A percentile compares a stretch with the other conserved stretches of the same genome.
Conservation (phyloP, 2,888 invertebrate species). For the Hipparchia sbordonii region DNA sequence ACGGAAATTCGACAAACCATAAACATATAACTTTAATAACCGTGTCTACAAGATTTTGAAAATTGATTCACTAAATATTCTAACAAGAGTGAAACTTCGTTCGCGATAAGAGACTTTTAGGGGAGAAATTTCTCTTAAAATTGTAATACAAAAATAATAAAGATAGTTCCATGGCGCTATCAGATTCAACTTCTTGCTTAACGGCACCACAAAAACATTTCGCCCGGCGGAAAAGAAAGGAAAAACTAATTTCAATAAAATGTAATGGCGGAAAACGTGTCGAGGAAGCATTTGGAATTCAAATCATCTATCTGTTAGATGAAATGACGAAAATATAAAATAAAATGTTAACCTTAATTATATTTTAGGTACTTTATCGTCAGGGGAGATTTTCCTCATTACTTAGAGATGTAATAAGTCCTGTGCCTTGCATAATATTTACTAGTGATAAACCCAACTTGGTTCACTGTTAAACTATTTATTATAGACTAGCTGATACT, state of each 20-base stretch:
- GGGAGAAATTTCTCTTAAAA: not conserved
- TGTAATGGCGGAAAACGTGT: constrained; percentile 37
- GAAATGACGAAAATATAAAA: constrained; percentile 37
- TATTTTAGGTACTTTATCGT: constrained; percentile 6
- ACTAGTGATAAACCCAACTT: not conserved
- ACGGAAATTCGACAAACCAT: too few relatives aligned
- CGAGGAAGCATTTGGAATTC: constrained; percentile 38
- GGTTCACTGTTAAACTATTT: not conserved
- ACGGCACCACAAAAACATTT: constrained; percentile 29
- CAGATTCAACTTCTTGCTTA: constrained; percentile 22
- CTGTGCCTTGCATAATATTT: constrained; percentile 5
- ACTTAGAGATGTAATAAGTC: constrained; percentile 19
- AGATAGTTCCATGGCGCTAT: constrained; percentile 15
- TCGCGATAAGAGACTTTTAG: too few relatives aligned
- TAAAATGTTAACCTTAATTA: constrained; percentile 35
- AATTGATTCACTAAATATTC: too few relatives aligned
- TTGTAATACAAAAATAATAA: constrained; percentile 4
- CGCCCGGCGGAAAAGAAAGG: constrained; percentile 26
- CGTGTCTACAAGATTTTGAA: too few relatives aligned
- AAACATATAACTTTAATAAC: too few relatives aligned
- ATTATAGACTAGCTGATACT: too few relatives aligned
- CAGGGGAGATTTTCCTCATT: not conserved
- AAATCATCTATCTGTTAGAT: constrained; percentile 35
- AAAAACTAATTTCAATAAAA: constrained; percentile 40
- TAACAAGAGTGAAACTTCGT: too few relatives aligned